Evolutionary conservation across 2,113 vertebrate species (phyloP).

Genomic region (Perca flavescens): DNA sequence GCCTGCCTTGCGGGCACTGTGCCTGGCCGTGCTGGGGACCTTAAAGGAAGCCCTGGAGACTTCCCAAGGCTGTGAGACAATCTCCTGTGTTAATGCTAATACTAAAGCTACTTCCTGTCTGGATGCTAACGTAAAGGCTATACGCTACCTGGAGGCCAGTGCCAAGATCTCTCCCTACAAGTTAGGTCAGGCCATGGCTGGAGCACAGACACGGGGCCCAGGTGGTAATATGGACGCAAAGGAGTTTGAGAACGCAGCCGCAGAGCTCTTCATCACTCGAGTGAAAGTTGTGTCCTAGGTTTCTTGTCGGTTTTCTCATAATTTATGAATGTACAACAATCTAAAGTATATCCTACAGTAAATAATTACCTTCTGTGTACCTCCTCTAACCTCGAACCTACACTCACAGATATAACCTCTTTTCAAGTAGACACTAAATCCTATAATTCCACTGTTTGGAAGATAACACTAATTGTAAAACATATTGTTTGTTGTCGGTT

Average conservation of each 20-base stretch:
- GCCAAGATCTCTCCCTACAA: constrained; percentile 90
- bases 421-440: constrained; percentile 15
- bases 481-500: constrained; percentile 11
- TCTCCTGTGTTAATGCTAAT: constrained; percentile 62
- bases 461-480: constrained; percentile 3
- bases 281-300: constrained; percentile 89
- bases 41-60: constrained; percentile 89
- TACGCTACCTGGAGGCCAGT: constrained; percentile 90
- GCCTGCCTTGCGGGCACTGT: constrained; percentile 82
- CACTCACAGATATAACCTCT: constrained; percentile 7
- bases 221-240: constrained; percentile 87
- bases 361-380: not conserved
- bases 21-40: constrained; percentile 88
- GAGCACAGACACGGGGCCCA: constrained; percentile 75
- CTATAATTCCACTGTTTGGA: not conserved
- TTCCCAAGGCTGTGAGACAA: constrained; percentile 61
- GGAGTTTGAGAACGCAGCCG: constrained; percentile 92
- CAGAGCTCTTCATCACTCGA: constrained; percentile 89
- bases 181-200: constrained; percentile 89
- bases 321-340: constrained; percentile 18
- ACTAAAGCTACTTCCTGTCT: constrained; percentile 75
- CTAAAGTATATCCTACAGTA: constrained; percentile 5
- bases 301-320: not conserved
- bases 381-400: constrained; percentile 7
- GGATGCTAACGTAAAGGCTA: constrained; percentile 75